Evolutionary conservation across 2,113 vertebrate genomes (phyloP), one percentile per base, ranked within the genome.

Genomic region (Sinocyclocheilus anshuiensis): DNA sequence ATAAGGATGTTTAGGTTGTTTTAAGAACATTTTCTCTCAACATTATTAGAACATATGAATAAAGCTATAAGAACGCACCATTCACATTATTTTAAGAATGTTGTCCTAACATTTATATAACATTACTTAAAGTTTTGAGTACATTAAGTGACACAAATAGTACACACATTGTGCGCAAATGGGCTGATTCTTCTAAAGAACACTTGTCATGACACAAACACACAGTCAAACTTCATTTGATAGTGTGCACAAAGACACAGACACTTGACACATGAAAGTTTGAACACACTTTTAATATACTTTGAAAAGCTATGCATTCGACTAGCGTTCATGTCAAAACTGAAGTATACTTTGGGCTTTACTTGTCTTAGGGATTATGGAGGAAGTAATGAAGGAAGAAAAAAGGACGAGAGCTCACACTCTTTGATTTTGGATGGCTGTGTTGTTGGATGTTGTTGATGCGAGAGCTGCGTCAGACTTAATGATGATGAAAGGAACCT

Each of bases 401-500:
- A 22, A 45, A 61, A 61, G 55, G 53, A 83, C 72, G 45, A 63
- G 26, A 63, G 72, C 29, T 61, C 77, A 81, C n/a, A 22, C 65
- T 75, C 53, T 81, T 72, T 45, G 55, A 55, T 90, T 90, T 92
- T 92, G 88, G 87, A 93, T 86, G 85, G 87, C 87, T 89, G 88
- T 90, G 89, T 75, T 88, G 90, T 88, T 84, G 69, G 90, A 90
- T 69, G 86, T 45, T 77, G 86, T 84, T 59, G 88, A 77, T 89
- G 67, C 76, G 88, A 90, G 89, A 90, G 91, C 89, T 86, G 86
- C 77, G 72, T 86, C 72, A 33, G 63, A 80, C 13, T 71, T 86
- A 85, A 88, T 88, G 71, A 85, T 72, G 84, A 83, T 86, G 84
- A 88, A 88, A 88, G 78, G 26, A 88, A 86, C 78, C 59, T 88